Conservation (phyloP, 2,113 vertebrate species). For the Apaloderma vittatum region DNA sequence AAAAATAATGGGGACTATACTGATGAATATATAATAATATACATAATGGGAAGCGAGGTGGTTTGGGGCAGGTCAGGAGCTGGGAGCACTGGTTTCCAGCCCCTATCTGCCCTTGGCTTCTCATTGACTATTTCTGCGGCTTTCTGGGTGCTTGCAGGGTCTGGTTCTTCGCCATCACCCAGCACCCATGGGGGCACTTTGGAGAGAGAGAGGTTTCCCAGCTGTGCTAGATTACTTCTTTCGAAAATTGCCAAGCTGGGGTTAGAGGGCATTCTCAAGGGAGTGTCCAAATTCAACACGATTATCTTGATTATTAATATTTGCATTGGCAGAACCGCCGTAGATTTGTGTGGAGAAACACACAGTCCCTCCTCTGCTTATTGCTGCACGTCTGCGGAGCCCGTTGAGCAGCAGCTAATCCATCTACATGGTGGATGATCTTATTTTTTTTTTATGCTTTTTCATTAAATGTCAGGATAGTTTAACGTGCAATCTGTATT, state of each 20-base stretch:
- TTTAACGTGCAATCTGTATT: background rate
- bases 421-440: background rate
- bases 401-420: background rate
- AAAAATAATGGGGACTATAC: too few relatives aligned
- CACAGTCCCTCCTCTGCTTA: background rate
- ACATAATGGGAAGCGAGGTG: too few relatives aligned
- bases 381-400: background rate
- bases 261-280: constrained; percentile 23
- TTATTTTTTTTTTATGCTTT: background rate
- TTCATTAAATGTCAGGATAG: background rate
- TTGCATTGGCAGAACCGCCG: constrained; percentile 31
- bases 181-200: background rate
- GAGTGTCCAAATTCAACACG: constrained; percentile 48
- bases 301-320: constrained; percentile 49
- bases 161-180: background rate
- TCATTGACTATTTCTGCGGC: background rate
- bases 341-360: background rate
- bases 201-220: background rate
- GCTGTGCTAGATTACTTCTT: background rate
- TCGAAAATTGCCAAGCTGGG: background rate
- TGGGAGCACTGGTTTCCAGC: background rate
- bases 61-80: background rate
- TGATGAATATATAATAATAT: too few relatives aligned
- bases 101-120: background rate
- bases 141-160: background rate